Evolutionary conservation across 2,797 vertebrate genomes (phyloP).

Genomic region (Florisuga fusca): DNA sequence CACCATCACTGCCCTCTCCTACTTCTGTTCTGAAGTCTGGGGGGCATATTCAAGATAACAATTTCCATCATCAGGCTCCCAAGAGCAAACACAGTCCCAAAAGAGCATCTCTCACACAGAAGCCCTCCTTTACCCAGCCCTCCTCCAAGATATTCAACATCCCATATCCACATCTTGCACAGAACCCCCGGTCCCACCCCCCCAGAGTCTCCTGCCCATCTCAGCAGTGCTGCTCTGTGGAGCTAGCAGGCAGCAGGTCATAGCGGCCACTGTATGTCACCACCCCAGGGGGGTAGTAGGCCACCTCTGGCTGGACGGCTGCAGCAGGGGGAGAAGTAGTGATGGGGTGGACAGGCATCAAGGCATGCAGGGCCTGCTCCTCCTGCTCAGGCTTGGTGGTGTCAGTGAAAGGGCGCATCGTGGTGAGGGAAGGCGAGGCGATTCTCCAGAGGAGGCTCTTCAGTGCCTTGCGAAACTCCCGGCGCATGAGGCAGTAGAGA

Average conservation of each 20-base stretch:
- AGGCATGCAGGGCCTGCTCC: constrained; percentile 76
- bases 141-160: neutral
- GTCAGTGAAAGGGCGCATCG: constrained; percentile 87
- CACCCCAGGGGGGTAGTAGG: constrained; percentile 75
- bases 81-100: neutral
- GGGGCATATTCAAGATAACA: neutral
- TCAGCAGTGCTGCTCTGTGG: constrained; percentile 63
- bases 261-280: constrained; percentile 84
- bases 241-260: constrained; percentile 84
- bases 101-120: neutral
- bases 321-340: constrained; percentile 79
- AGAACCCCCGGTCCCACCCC: neutral
- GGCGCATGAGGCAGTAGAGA: constrained; percentile 93
- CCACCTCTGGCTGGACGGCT: neutral
- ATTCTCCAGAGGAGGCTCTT: constrained; percentile 90
- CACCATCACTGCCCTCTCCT: neutral
- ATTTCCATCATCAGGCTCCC: neutral
- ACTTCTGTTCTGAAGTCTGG: neutral
- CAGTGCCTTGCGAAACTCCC: constrained; percentile 93
- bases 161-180: neutral
- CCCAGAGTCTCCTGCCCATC: neutral
- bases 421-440: constrained; percentile 85
- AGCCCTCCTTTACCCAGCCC: neutral
- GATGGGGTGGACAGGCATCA: constrained; percentile 68
- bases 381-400: constrained; percentile 88